Conservation (phyloP, 2,113 vertebrate species). For the Apodemus speciosus region DNA sequence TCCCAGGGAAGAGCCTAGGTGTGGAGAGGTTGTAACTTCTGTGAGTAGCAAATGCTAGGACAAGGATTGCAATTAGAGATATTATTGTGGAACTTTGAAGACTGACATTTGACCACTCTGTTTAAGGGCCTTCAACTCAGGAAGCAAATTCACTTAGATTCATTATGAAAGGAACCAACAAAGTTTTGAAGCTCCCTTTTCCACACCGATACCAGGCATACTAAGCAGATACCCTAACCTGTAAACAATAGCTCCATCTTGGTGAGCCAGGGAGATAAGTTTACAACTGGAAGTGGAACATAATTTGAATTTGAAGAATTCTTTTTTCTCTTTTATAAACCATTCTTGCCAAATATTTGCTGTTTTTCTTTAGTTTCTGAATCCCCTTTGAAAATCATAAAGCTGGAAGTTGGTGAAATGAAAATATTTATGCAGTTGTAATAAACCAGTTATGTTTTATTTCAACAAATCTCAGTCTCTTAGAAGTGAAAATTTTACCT, state of each 20-base stretch:
- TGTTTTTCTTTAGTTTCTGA: not conserved
- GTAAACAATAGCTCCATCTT: not conserved
- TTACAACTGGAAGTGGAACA: not conserved
- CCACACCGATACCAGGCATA: not conserved
- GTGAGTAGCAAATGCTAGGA: not conserved
- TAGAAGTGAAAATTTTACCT: constrained; percentile 5
- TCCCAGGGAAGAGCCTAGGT: not conserved
- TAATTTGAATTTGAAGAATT: not conserved
- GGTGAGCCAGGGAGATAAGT: not conserved
- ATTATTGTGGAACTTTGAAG: not conserved
- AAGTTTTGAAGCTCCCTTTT: not conserved
- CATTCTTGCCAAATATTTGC: not conserved
- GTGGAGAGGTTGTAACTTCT: not conserved
- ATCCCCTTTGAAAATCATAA: not conserved
- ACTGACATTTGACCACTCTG: not conserved
- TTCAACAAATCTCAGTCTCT: not conserved
- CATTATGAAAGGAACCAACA: not conserved
- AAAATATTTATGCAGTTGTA: not conserved
- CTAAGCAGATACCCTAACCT: not conserved
- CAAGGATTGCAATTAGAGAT: not conserved
- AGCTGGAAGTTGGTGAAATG: not conserved
- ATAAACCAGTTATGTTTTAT: constrained; percentile 1
- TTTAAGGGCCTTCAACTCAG: not conserved
- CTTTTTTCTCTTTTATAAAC: not conserved
- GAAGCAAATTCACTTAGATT: not conserved